A percentile compares a stretch with the other conserved stretches of the same genome.
These are phyloP conservation scores for Petrophora chlorosata DNA, from an alignment of 2,888 invertebrate genomes.

Conservation along the genomic window DNA sequence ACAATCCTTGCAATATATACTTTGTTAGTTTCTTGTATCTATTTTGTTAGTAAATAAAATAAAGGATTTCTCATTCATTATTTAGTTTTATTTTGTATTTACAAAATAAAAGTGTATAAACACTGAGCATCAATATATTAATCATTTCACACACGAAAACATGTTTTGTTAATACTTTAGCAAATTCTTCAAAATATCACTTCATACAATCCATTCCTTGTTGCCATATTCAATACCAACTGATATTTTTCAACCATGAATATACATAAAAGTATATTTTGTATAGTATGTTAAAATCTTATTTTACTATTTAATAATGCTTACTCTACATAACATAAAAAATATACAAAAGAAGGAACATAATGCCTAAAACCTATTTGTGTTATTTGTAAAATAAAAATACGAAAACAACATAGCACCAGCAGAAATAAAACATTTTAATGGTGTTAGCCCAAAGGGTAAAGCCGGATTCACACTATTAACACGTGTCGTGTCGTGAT, in stretches of 20 bases:
- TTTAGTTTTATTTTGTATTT: conserved; percentile 39
- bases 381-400: too few species aligned
- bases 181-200: conserved; percentile 40
- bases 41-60: conserved; percentile 12
- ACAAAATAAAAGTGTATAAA: conserved; percentile 42
- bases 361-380: conserved; percentile 11
- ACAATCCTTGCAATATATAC: conserved; percentile 4
- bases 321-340: background rate
- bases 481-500: too few species aligned
- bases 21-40: conserved; percentile 4
- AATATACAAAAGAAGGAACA: conserved; percentile 15
- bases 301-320: background rate
- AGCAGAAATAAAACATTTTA: background rate
- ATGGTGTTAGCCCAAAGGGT: too few species aligned
- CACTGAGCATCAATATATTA: conserved; percentile 43
- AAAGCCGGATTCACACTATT: too few species aligned
- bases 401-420: conserved; percentile 6
- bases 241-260: too few species aligned
- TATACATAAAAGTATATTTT: too few species aligned
- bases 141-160: conserved; percentile 14
- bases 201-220: conserved; percentile 33
- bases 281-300: background rate
- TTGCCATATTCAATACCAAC: conserved; percentile 1
- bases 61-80: conserved; percentile 16
- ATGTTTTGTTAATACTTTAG: conserved; percentile 30